Conservation (phyloP, 2,888 invertebrate species). For the Tenthredo livida region DNA sequence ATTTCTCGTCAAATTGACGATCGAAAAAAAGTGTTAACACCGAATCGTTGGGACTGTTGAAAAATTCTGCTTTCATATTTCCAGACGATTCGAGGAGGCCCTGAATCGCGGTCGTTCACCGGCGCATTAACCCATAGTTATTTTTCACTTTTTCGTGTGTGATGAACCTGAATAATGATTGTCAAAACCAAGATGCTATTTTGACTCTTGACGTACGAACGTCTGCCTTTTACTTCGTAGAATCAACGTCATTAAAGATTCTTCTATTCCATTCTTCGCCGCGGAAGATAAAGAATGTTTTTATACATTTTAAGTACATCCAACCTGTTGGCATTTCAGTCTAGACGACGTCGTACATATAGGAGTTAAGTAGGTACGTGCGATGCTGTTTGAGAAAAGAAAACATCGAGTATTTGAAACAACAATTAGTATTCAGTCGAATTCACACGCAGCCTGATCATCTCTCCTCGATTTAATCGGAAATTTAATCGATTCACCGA, state of each 20-base stretch:
- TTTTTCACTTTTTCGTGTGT: not conserved
- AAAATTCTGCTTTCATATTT: not conserved
- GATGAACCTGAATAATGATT: slow-evolving; percentile 3
- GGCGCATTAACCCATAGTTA: not conserved
- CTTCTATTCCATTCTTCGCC: not conserved
- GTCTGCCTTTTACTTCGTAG: not conserved
- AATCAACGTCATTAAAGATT: slow-evolving; percentile 3
- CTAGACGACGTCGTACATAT: not conserved
- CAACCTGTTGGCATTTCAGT: slow-evolving; percentile 21
- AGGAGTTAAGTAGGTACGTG: not conserved
- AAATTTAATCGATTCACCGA: not conserved
- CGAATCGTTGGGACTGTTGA: not conserved
- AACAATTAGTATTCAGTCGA: slow-evolving; percentile 4
- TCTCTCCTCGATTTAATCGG: not conserved
- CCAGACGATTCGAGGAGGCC: not conserved
- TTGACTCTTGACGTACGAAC: not conserved
- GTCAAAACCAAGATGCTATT: not conserved
- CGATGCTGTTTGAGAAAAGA: slow-evolving; percentile 11
- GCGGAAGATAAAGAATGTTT: not conserved
- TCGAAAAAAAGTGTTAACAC: no score
- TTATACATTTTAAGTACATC: not conserved
- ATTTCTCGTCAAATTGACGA: not conserved
- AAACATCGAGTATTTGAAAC: not conserved
- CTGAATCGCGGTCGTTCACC: not conserved
- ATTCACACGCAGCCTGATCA: not conserved